Base-by-base conservation (phyloP, 1,140 invertebrate species). In the Pseudomyrmex sp. region DNA sequence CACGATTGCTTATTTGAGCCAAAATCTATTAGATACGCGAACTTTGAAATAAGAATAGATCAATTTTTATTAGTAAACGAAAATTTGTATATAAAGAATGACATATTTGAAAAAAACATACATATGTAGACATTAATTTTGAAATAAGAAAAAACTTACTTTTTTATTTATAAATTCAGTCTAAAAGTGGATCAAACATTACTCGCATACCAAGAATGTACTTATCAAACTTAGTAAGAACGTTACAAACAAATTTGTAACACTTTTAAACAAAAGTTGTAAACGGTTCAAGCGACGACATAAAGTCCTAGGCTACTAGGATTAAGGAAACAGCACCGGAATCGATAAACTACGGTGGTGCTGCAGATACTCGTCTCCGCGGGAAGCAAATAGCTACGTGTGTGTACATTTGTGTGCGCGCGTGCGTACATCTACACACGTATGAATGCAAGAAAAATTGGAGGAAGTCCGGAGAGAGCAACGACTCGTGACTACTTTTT, bases 401-500 rank as follows among this genome's bases (percentile, higher is more conserved):
- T 26, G 35, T 44, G 9, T 69, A 15, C 56, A 10, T 61, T 26
- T 74, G n/a, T 54, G 52, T 13, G 48, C 62, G 52, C 58, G 10
- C 52, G 15, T 46, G 44, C 50, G 23, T 52, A 84, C 23, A 46
- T 15, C 52, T 46, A 48, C 54, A 44, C 76, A 85, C 63, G 58
- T 68, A 82, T 83, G 75, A 73, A 85, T 58, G 63, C 23, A 85
- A 85, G 84, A 85, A 89, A 88, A 84, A 77, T 90, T 86, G 77
- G 65, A 83, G 69, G 58, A 91, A 88, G 86, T 90, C 89, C 84
- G 68, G 63, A 62, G 86, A 69, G 86, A 91, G 89, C 87, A 89
- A 90, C 88, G 91, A 91, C 86, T 91, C 88, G 88, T 88, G 85
- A 91, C 90, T 89, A 88, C 89, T 86, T 92, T 92, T 91, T 91